Evolutionary conservation across 2,113 vertebrate genomes (phyloP).

Genomic region (Phaethon lepturus): DNA sequence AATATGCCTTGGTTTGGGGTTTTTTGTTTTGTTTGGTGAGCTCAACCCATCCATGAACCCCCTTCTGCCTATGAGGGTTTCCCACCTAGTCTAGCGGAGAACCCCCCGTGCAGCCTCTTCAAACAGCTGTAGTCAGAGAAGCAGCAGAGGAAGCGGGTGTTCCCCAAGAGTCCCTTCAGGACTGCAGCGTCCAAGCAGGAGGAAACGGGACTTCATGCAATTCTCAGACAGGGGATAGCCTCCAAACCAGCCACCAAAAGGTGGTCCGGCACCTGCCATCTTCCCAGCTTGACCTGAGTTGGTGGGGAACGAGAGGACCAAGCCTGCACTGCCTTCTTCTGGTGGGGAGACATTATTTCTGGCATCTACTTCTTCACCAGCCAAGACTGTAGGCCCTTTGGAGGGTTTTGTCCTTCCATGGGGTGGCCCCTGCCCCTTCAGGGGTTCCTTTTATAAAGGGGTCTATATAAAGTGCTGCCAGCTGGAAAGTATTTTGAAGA

Average conservation of each 20-base stretch:
- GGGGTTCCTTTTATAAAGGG: constrained; percentile 46
- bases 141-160: fast-evolving
- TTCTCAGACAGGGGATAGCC: not conserved
- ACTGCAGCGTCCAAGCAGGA: not conserved
- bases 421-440: constrained; percentile 62
- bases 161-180: not conserved
- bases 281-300: not conserved
- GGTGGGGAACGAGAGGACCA: not conserved
- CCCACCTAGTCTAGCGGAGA: not conserved
- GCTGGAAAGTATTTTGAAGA: constrained; percentile 74
- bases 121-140: not conserved
- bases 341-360: not conserved
- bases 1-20: not conserved
- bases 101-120: not conserved
- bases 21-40: not conserved
- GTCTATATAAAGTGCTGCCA: constrained; percentile 74
- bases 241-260: not conserved
- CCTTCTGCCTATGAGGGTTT: not conserved
- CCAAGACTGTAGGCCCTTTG: not conserved
- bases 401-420: constrained; percentile 41
- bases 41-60: not conserved
- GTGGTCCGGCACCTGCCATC: fast-evolving
- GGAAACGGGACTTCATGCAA: not conserved
- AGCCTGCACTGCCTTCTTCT: constrained; percentile 35
- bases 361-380: not conserved